Evolutionary conservation across 2,888 invertebrate genomes (phyloP), one percentile per base, ranked within the genome.

Genomic region (Carpatolechia fugitivella): DNA sequence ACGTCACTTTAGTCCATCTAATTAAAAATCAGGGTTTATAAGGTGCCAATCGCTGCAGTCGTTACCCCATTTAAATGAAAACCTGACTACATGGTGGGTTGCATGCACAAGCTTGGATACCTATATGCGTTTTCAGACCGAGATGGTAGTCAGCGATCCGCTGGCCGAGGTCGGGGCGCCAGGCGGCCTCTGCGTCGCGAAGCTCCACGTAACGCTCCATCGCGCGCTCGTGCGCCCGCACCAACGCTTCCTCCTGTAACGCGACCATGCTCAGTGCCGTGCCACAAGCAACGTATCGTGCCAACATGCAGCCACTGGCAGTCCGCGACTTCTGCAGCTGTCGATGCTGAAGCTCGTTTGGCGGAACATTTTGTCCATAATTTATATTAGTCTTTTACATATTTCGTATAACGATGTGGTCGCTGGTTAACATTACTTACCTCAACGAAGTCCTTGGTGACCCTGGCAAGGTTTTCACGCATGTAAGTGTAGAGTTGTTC

Each of bases 381-480:
- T n/a, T n/a, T n/a, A n/a, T n/a, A n/a, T n/a, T n/a, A n/a, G n/a
- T n/a, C n/a, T n/a, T n/a, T n/a, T n/a, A n/a, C n/a, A n/a, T n/a
- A n/a, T n/a, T n/a, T n/a, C n/a, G n/a, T n/a, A n/a, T n/a, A n/a
- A n/a, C n/a, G n/a, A n/a, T n/a, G n/a, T n/a, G n/a, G n/a, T n/a
- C n/a, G n/a, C 24, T 6, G 6, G 3, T 24, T 24, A 24, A 24
- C 24, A 24, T 24, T 4, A 40, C 41, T 40, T 2, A 83, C 85
- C 84, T 87, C 87, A 3, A 74, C 72, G 58, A 85, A 88, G 66
- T 85, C 85, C 11, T 61, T 54, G 30, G 85, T 86, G 68, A 78
- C 63, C 5, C 74, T 58, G 1, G 78, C 68, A 24, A 87, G 80
- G 65, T 83, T 79, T 61, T 79, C 78, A 11, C 83, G 68, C 61